Evolutionary conservation across 2,113 vertebrate genomes (phyloP), one percentile per base, ranked within the genome.

Genomic region (Austrofundulus limnaeus): DNA sequence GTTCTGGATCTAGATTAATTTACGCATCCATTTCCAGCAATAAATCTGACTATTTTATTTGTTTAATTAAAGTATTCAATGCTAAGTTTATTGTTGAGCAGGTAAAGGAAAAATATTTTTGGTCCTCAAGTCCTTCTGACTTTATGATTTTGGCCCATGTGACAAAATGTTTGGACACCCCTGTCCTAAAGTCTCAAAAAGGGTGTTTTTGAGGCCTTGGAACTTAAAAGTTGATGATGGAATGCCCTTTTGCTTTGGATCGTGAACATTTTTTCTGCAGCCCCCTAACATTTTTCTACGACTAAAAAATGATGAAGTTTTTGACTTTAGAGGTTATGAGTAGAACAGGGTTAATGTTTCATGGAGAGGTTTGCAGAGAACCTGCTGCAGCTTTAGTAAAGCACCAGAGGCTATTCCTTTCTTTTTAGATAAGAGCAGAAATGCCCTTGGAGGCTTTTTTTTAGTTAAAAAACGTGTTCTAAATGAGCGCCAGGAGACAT

Each of bases 271-370:
- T 34, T 2, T 34, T n/a, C 31, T 34, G 8, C 31, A 34, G 5
- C 31, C 9, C 9, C 31, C 31, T 9, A 43, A n/a, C 42, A n/a
- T 43, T n/a, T 43, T n/a, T 43, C n/a, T 43, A 2, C 9, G 1
- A n/a, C n/a, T 1, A 8, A 13, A 43, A 43, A n/a, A 5, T 34
- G 6, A 43, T n/a, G 42, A n/a, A n/a, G 20, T 45, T 12, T 39
- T 39, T 39, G 49, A 11, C 9, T 24, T 24, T 24, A 5, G 52
- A 28, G 24, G 20, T 20, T 37, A 61, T 63, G 55, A 77, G 53
- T 73, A 31, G 41, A 31, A 57, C 38, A n/a, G 17, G 45, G 15
- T 55, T 61, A 34, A 31, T 68, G 34, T 38, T 43, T 43, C 42
- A 16, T 43, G 42, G n/a, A n/a, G 17, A 43, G 16, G 42, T 43